phyloP scores from a whole-genome alignment of 2,797 vertebrate genomes.

The Dryobates pubescens region DNA sequence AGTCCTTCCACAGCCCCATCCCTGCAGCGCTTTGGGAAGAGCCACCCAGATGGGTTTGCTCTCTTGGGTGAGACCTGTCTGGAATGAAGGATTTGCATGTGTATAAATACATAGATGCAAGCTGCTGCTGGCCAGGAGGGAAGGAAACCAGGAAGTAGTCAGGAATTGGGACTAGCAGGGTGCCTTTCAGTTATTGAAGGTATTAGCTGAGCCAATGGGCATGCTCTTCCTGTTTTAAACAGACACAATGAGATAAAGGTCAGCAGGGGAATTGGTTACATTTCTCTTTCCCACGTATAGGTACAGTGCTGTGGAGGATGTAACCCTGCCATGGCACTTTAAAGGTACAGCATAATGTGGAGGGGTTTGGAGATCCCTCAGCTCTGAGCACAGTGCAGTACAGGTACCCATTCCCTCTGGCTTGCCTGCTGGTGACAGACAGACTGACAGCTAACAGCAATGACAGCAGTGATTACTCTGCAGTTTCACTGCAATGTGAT shows the following conservation, averaged over 20 bases:
- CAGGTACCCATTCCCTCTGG: not conserved
- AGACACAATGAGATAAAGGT: slow-evolving; percentile 64
- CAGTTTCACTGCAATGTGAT: slow-evolving; percentile 16
- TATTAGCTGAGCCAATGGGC: slow-evolving; percentile 35
- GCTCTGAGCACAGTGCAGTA: not conserved
- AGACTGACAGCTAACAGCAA: slow-evolving; percentile 69
- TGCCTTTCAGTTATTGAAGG: slow-evolving; percentile 54
- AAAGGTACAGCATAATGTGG: not conserved
- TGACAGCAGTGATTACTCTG: slow-evolving; percentile 45
- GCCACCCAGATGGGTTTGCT: not conserved
- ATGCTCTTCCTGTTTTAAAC: slow-evolving; percentile 60
- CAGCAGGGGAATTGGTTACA: slow-evolving; percentile 59
- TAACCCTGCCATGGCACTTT: not conserved
- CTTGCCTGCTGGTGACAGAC: slow-evolving; percentile 73
- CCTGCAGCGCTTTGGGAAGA: not conserved
- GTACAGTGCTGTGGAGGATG: not conserved
- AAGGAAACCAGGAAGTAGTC: slow-evolving; percentile 57
- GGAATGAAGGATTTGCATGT: slow-evolving; percentile 1
- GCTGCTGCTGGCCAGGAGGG: not conserved
- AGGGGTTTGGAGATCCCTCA: not conserved
- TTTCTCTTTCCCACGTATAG: slow-evolving; percentile 58
- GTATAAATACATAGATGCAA: not conserved
- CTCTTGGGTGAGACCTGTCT: not conserved
- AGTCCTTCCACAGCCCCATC: not conserved
- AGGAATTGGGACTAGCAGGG: slow-evolving; percentile 44